Evolutionary conservation across 2,113 vertebrate species (phyloP), one percentile per base, ranked within the genome.

Genomic region (Onychorhynchus coronatus): DNA sequence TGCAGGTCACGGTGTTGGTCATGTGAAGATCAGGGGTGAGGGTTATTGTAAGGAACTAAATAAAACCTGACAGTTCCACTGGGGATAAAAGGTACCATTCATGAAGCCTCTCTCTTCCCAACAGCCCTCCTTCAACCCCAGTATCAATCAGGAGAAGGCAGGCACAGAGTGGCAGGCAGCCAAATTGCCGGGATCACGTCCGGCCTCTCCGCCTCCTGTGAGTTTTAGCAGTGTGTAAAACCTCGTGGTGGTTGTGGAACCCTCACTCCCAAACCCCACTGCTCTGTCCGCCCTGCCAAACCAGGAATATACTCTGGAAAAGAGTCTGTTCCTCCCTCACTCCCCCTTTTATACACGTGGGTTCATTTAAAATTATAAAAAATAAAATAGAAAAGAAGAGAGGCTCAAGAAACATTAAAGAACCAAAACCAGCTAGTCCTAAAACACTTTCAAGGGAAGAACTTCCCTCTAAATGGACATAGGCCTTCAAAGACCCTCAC

Each of bases 1-100:
- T 21, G 5, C 41, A 22, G 79, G 68, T 91, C 96, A 96, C 65
- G 2, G 90, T 19, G 65, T 25, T 3, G 33, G 83, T 88, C 95
- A 96, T 94, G 93, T 93, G 96, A 84, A 1, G 7, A 25, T 97
- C 91, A 94, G 91, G 89, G 92, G 85, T 72, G 55, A 92, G 61
- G 37, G 14, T 68, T 58, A 61, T 39, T 50, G 6, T 18, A 28
- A 37, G 27, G 70, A 52, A 56, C 1, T 3, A 53, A 78, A 82
- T 28, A 33, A 92, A 92, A 86, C 2, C 95, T 65, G 3, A 33
- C 49, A 35, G 78, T 35, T 52, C 3, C 2, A 4, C 9, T 30
- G 71, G 75, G 37, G 74, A 91, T 77, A 63, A 96, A 96, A 89
- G 94, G 33, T 55, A 28, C 58, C 88, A 80, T 96, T 97, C 31